phyloP scores from a whole-genome alignment of 2,888 invertebrate genomes.

The Diarsia dahlii region DNA sequence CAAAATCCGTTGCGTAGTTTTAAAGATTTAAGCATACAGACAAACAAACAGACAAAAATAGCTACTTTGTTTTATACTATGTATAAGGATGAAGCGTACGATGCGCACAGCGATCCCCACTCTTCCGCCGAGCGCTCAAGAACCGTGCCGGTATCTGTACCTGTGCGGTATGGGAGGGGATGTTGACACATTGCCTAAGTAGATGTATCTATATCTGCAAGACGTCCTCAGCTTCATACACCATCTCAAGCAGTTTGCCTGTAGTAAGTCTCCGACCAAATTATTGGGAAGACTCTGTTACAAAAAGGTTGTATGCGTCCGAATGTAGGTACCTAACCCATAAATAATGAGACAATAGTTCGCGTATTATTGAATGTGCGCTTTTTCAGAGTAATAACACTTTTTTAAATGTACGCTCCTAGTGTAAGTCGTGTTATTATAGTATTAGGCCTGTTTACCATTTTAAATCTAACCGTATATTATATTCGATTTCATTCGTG shows the following conservation, averaged over 20 bases:
- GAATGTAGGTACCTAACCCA: conserved; percentile 61
- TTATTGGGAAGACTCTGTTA: conserved; percentile 43
- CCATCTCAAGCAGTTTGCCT: not conserved
- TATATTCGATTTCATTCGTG: conserved; percentile 40
- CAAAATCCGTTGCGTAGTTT: no score
- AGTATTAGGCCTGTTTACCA: conserved; percentile 66
- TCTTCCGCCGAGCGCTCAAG: no score
- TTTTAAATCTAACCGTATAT: conserved; percentile 64
- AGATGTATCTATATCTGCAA: no score
- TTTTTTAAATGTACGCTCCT: conserved; percentile 70
- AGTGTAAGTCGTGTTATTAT: conserved; percentile 69
- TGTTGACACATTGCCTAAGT: no score
- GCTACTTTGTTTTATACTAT: no score
- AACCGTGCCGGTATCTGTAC: no score
- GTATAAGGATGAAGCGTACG: no score
- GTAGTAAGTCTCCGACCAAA: conserved; percentile 30
- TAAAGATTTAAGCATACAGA: no score
- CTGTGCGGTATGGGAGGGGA: no score
- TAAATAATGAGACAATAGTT: conserved; percentile 74
- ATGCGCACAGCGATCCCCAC: no score
- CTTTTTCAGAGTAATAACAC: conserved; percentile 69
- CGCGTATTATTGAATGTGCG: conserved; percentile 69
- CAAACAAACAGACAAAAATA: no score
- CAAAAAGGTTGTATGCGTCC: conserved; percentile 15
- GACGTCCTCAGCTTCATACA: not conserved